phyloP scores from a whole-genome alignment of 2,797 vertebrate genomes.

The Poecilia wingei region DNA sequence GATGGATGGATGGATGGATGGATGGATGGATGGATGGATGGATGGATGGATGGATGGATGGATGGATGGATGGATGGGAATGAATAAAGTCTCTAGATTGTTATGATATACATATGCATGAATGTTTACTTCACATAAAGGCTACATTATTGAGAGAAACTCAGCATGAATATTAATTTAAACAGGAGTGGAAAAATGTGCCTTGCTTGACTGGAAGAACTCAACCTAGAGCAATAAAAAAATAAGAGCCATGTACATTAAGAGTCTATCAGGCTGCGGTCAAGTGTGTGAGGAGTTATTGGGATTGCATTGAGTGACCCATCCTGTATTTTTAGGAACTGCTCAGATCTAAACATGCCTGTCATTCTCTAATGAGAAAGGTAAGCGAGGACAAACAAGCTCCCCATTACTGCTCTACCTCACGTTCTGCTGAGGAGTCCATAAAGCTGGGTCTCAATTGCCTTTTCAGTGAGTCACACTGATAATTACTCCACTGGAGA shows the following conservation, averaged over 20 bases:
- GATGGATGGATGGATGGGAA: not conserved
- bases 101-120: not conserved
- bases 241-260: slow-evolving; percentile 28
- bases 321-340: slow-evolving; percentile 52
- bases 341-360: slow-evolving; percentile 56
- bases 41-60: too few relatives aligned
- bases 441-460: slow-evolving; percentile 76
- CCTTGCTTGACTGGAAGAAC: not conserved
- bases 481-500: slow-evolving; percentile 80
- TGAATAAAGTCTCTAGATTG: slow-evolving; percentile 27
- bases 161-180: slow-evolving; percentile 15
- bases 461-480: slow-evolving; percentile 76
- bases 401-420: slow-evolving; percentile 68
- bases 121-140: slow-evolving; percentile 19
- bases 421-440: slow-evolving; percentile 70
- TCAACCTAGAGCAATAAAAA: not conserved
- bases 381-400: slow-evolving; percentile 68
- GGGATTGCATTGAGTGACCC: slow-evolving; percentile 37
- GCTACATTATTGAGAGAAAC: slow-evolving; percentile 6
- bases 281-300: slow-evolving; percentile 35
- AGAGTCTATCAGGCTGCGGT: slow-evolving; percentile 27
- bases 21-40: too few relatives aligned
- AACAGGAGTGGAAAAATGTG: slow-evolving; percentile 12
- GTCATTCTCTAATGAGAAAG: slow-evolving; percentile 54
- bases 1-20: too few relatives aligned